Evolutionary conservation across 2,888 invertebrate species (phyloP).

Genomic region (Spatulosminthurus flaviceps): DNA sequence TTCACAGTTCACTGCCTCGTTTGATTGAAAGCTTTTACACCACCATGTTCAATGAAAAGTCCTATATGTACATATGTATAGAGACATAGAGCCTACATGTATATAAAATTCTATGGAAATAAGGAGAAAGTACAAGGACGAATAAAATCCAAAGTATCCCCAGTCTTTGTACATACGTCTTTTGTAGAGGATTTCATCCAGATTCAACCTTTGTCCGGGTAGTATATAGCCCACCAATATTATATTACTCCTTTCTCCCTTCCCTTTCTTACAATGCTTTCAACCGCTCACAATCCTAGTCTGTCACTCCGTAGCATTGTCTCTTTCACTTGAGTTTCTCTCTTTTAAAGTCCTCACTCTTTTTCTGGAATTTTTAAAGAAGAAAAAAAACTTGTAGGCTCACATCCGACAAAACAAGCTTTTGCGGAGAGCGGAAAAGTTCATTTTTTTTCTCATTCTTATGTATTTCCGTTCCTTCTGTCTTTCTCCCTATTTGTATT

Average conservation of each 20-base stretch:
- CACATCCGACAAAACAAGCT: too few relatives aligned
- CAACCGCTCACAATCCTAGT: not conserved
- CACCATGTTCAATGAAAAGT: not conserved
- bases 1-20: constrained; percentile 41
- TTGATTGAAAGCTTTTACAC: constrained; percentile 39
- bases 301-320: not conserved
- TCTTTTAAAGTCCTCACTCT: not conserved
- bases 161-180: too few relatives aligned
- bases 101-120: too few relatives aligned
- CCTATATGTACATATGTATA: too few relatives aligned
- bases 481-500: constrained; percentile 3
- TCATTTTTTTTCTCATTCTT: not conserved
- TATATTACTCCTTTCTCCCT: not conserved
- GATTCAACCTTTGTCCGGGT: not conserved
- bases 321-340: not conserved
- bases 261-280: not conserved
- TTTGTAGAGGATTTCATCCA: not conserved
- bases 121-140: too few relatives aligned
- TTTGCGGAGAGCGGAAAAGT: too few relatives aligned
- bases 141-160: too few relatives aligned
- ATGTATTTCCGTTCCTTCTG: not conserved
- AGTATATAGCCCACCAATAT: not conserved
- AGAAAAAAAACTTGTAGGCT: not conserved
- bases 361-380: not conserved
- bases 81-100: too few relatives aligned